Evolutionary conservation across 2,888 invertebrate genomes (phyloP).

Genomic region (Lepidochitona cinerea): DNA sequence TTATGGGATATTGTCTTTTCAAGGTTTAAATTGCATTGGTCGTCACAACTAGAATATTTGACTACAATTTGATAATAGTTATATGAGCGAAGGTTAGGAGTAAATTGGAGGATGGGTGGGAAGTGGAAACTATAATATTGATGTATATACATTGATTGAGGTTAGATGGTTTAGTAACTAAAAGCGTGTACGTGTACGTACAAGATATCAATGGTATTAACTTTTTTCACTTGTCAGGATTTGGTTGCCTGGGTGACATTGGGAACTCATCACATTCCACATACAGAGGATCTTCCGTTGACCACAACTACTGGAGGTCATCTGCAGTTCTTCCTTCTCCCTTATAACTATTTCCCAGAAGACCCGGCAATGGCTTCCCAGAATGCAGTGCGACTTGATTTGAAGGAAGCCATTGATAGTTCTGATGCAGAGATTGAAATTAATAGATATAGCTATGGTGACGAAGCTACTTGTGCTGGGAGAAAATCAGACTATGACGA

Average conservation of each 20-base stretch:
- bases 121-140: too few species aligned
- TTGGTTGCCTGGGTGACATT: slow-evolving; percentile 52
- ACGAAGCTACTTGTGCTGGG: background rate
- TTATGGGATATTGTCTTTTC: too few species aligned
- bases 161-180: too few species aligned
- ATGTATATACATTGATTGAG: too few species aligned
- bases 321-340: slow-evolving; percentile 42
- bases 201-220: too few species aligned
- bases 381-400: slow-evolving; percentile 28
- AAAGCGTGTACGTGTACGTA: too few species aligned
- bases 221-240: too few species aligned
- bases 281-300: slow-evolving; percentile 50
- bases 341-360: slow-evolving; percentile 51
- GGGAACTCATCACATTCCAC: slow-evolving; percentile 49
- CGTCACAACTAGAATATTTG: too few species aligned
- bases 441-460: background rate
- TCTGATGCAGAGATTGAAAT: background rate
- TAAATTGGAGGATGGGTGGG: too few species aligned
- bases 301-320: slow-evolving; percentile 41
- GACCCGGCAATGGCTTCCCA: slow-evolving; percentile 38
- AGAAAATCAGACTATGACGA: background rate
- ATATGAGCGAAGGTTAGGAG: too few species aligned
- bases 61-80: too few species aligned
- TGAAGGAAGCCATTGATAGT: background rate
- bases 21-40: too few species aligned